Base-by-base conservation (phyloP, 2,113 vertebrate species). In the Rhinopomastus cyanomelas region DNA sequence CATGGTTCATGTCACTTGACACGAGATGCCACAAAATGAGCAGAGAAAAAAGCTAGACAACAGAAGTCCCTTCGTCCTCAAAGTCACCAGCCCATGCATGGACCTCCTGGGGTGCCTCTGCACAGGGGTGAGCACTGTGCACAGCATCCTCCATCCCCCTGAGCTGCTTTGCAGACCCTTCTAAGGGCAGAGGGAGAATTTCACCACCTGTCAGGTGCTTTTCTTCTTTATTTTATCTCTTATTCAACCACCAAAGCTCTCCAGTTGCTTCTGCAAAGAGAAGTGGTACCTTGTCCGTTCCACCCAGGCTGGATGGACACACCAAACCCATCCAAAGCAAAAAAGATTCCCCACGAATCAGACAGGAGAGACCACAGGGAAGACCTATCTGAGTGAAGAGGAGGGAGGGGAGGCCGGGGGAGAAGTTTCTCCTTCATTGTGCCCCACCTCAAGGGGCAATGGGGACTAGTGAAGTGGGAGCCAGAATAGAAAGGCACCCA, bases 131-230 rank as follows among this genome's bases (percentile, higher is more conserved):
- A 76, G 7, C 29, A 72, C 80, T 55, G 32, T 19, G 16, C 34
- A 9, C 3, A 9, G 57, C 66, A 62, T 12, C 49, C 27, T 71
- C 32, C 12, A 22, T 6, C 8, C 49, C 25, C 25, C 21, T 0
- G 1, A 53, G n/a, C 12, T 82, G 11, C 20, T 68, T 49, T 34
- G 60, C 49, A 75, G 49, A 46, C 6, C 18, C 7, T 13, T 34
- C 49, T 0, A 0, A 61, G 46, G 42, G 30, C 49, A 44, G 29
- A 68, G 51, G 2, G 5, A 19, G 27, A 53, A 52, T 55, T 77
- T 52, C 34, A 81, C 29, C 60, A 55, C 37, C 16, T 23, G 2
- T 14, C 36, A 20, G 5, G 14, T 56, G 53, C 0, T 71, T 73
- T 37, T 76, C 25, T 11, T 60, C 55, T 64, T 60, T 76, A 15